Evolutionary conservation across 2,113 vertebrate genomes (phyloP).

Genomic region (Phodopus roborovskii): DNA sequence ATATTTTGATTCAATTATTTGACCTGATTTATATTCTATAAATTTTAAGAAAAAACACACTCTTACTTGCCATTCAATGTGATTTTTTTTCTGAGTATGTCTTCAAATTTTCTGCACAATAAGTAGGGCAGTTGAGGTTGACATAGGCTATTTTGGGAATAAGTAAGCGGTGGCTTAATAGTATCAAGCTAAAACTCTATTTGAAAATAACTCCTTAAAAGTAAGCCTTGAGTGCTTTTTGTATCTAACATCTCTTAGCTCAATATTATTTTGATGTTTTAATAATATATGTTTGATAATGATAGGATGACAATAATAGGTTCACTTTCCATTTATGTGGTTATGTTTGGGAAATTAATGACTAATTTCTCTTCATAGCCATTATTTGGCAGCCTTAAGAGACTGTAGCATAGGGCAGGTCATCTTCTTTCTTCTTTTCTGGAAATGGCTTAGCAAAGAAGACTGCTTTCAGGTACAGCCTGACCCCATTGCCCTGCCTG

Average conservation of each 20-base stretch:
- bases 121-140: slow-evolving; percentile 38
- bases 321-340: slow-evolving; percentile 67
- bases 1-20: slow-evolving; percentile 55
- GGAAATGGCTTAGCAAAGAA: not conserved
- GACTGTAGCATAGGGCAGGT: not conserved
- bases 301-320: slow-evolving; percentile 38
- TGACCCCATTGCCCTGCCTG: not conserved
- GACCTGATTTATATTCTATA: not conserved
- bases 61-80: slow-evolving; percentile 15
- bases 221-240: slow-evolving; percentile 64
- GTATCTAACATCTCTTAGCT: slow-evolving; percentile 60
- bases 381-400: slow-evolving; percentile 39
- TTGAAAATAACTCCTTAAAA: slow-evolving; percentile 64
- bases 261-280: slow-evolving; percentile 72
- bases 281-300: slow-evolving; percentile 75
- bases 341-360: slow-evolving; percentile 76
- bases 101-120: slow-evolving; percentile 38
- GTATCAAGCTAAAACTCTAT: slow-evolving; percentile 38
- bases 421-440: not conserved
- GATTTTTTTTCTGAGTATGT: not conserved
- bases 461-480: not conserved
- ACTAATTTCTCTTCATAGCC: slow-evolving; percentile 70
- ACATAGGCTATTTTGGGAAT: slow-evolving; percentile 57
- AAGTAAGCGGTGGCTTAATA: slow-evolving; percentile 22
- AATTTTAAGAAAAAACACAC: not conserved